Evolutionary conservation across 2,888 invertebrate genomes (phyloP), one percentile per base, ranked within the genome.

Genomic region (Sarcophaga subvicina): DNA sequence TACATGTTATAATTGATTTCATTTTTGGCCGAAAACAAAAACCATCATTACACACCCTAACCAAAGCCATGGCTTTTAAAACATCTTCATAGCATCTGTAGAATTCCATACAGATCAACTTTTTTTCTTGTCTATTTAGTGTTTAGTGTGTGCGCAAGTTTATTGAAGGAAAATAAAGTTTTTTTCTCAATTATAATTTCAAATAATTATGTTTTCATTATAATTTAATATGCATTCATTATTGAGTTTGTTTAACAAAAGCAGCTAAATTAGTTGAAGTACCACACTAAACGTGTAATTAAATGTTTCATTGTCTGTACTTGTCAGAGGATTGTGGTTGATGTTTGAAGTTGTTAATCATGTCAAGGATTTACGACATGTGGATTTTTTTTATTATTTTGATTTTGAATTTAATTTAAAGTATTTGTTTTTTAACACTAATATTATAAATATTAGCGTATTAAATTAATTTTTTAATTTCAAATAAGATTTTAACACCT

Each of bases 361-460:
- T 81, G 81, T 81, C 81, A 81, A 81, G 81, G 81, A 81, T 81
- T 73, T 20, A 47, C n/a, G 45, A 20, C 14, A 47, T 22, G n/a
- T 47, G 11, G 47, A 47, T 47, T 47, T 47, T 45, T 67, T 49
- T 1, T 54, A 20, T 67, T 11, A 64, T 64, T 64, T 64, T 37
- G 37, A 37, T 8, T 37, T 37, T 8, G 8, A 37, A 37, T 37
- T 37, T 37, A 37, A 37, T 37, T 37, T 37, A 37, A 37, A 37
- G 37, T 37, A 1, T 1, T 37, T 37, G 37, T 37, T 37, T 37
- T 37, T 37, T 8, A 37, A 8, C 2, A 37, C 1, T 37, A 8
- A 37, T 37, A 8, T 8, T 37, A 37, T 10, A 37, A 37, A 37
- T 37, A 37, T 37, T 37, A 37, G 8, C 37, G 6, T 37, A 8